Evolutionary conservation across 2,888 invertebrate genomes (phyloP), one percentile per base, ranked within the genome.

Genomic region (Nomada ferruginata): DNA sequence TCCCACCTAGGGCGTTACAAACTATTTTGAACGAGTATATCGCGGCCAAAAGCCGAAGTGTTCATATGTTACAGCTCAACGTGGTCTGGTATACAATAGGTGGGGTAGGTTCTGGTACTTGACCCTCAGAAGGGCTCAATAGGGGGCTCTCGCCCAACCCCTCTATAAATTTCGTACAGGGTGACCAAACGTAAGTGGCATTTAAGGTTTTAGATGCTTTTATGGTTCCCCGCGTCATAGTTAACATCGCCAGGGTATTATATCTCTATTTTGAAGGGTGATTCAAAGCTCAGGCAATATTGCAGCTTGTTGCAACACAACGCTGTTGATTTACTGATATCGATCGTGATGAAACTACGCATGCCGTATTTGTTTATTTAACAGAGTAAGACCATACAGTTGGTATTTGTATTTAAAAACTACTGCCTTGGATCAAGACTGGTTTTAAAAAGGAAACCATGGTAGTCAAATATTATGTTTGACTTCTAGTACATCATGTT

Each of bases 171-270:
- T 73, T 57, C 47, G 57, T 73, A 65, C 44, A 57, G 73, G 47
- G 65, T 65, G 73, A 47, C 18, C 55, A 15, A 64, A 57, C 29
- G 18, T 57, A 73, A 73, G 73, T 73, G 73, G 44, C 65, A 65
- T 73, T 65, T 57, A 44, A 13, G 73, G 73, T 65, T 73, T 57
- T 29, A 29, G 15, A 65, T 26, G n/a, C 65, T 73, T 53, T 55
- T 64, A 64, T 47, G 20, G n/a, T 11, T n/a, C 23, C 13, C 64
- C 26, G n/a, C 57, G 69, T 70, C 23, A 20, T 47, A 29, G 59
- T 47, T 59, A n/a, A 57, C 26, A 59, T 59, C 47, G 59, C 57
- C 29, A 4, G 18, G 18, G 47, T 26, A 47, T 44, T 44, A 57
- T n/a, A 10, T 60, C 15, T 29, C 59, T 47, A 36, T 15, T 70